phyloP scores from a whole-genome alignment of 1,140 invertebrate genomes.

The Drosophila lacertosa region DNA sequence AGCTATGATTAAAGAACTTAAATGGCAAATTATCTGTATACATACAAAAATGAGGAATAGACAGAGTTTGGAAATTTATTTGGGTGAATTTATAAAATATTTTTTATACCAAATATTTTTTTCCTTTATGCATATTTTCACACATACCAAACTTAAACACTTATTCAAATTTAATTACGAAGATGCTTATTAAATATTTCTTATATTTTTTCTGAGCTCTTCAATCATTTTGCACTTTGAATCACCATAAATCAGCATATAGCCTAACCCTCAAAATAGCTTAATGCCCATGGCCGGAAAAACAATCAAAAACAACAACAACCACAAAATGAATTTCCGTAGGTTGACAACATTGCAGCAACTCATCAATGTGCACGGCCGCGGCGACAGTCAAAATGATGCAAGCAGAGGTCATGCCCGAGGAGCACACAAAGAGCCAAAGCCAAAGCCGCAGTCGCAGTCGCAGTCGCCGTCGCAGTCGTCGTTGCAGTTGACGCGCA shows the following conservation, averaged over 20 bases:
- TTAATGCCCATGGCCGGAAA: conserved; percentile 22
- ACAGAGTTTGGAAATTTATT: too few relatives aligned
- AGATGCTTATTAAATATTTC: too few relatives aligned
- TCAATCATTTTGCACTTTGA: neutral
- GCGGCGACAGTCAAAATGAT: conserved; percentile 35
- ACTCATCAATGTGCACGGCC: conserved; percentile 39
- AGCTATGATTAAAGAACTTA: too few relatives aligned
- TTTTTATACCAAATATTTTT: too few relatives aligned
- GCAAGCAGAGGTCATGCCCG: conserved; percentile 56
- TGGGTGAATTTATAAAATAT: too few relatives aligned
- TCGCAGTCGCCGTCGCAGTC: conserved; percentile 12
- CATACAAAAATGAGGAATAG: too few relatives aligned
- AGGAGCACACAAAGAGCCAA: conserved; percentile 28
- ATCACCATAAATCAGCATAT: neutral
- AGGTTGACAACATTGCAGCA: conserved; percentile 37
- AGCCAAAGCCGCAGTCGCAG: conserved; percentile 23
- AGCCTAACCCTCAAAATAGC: conserved; percentile 23
- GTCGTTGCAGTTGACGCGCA: conserved; percentile 17
- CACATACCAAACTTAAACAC: too few relatives aligned
- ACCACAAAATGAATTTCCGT: conserved; percentile 64
- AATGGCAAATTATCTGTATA: too few relatives aligned
- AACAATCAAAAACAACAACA: too few relatives aligned
- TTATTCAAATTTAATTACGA: too few relatives aligned
- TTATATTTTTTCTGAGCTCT: neutral
- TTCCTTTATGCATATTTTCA: too few relatives aligned